Conservation (phyloP, 2,797 vertebrate species). For the Malurus leucopterus region DNA sequence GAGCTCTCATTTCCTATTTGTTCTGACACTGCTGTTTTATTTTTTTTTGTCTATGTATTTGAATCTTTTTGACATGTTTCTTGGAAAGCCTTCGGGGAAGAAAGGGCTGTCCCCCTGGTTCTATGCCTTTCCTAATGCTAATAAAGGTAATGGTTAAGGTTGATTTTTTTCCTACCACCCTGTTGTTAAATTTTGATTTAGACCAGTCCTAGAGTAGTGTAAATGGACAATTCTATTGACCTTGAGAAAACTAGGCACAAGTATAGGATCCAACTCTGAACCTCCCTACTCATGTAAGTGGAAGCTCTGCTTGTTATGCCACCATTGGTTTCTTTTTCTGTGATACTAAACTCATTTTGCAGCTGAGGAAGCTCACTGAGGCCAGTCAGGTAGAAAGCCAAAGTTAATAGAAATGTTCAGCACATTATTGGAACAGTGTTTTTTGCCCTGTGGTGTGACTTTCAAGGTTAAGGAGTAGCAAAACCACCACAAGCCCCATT, state of each 20-base stretch:
- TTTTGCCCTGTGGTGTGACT: neutral
- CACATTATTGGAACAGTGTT: neutral
- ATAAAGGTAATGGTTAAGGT: neutral
- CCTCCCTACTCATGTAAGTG: neutral
- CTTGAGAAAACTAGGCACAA: neutral
- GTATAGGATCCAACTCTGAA: neutral
- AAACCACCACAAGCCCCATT: neutral
- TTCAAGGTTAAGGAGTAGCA: neutral
- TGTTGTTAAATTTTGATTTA: neutral
- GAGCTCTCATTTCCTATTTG: neutral
- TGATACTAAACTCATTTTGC: neutral
- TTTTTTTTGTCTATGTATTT: neutral
- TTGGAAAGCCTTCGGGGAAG: neutral
- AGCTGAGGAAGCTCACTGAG: neutral
- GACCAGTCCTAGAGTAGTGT: neutral
- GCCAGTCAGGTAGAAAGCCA: neutral
- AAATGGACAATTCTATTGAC: neutral
- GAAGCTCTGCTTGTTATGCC: neutral
- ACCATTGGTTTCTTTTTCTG: neutral
- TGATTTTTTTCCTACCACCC: neutral
- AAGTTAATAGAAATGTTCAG: neutral
- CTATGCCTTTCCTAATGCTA: neutral
- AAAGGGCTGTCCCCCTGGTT: neutral
- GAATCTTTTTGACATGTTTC: neutral
- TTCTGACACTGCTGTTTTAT: neutral